Evolutionary conservation across 2,797 vertebrate genomes (phyloP).

Genomic region (Arnoldichthys spilopterus): DNA sequence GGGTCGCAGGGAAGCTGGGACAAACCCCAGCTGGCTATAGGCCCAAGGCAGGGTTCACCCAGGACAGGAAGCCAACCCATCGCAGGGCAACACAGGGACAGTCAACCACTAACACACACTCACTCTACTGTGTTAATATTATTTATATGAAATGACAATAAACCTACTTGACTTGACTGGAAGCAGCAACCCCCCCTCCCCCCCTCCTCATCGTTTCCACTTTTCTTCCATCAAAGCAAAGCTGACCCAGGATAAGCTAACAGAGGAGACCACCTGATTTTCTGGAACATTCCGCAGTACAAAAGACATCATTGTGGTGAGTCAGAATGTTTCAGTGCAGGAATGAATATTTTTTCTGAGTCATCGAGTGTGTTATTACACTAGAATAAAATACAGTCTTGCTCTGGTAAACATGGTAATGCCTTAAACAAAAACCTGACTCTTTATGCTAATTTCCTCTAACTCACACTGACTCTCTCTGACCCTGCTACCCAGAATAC

Average conservation of each 20-base stretch:
- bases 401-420: not conserved
- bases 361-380: not conserved
- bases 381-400: not conserved
- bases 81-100: too few relatives aligned
- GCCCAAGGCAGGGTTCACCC: too few relatives aligned
- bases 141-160: too few relatives aligned
- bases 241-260: not conserved
- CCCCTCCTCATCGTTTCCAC: not conserved
- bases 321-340: not conserved
- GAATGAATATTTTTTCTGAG: not conserved
- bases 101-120: too few relatives aligned
- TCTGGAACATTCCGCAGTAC: not conserved
- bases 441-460: slow-evolving; percentile 1
- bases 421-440: not conserved
- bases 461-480: not conserved
- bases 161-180: too few relatives aligned
- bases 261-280: not conserved
- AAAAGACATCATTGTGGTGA: not conserved
- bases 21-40: too few relatives aligned
- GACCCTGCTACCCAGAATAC: not conserved
- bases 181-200: too few relatives aligned
- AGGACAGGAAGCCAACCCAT: too few relatives aligned
- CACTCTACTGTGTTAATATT: too few relatives aligned
- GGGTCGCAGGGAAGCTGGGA: too few relatives aligned
- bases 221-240: not conserved